Evolutionary conservation across 2,888 invertebrate species (phyloP).

Genomic region (Tenthredo distinguenda): DNA sequence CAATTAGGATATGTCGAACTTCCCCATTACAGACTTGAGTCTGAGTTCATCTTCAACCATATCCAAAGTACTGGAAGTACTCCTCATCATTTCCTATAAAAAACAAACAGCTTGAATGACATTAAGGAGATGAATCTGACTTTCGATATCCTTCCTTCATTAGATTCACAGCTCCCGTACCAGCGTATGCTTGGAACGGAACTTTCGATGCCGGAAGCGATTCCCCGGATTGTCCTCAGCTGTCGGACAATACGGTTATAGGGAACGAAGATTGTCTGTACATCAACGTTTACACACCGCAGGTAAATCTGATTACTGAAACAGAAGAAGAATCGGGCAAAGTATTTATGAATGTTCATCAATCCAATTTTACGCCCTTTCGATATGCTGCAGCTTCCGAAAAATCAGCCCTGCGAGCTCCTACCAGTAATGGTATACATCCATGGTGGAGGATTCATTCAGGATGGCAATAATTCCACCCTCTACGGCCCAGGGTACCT

Average conservation of each 20-base stretch:
- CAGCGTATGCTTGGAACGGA: neutral
- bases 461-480: conserved; percentile 78
- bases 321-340: neutral
- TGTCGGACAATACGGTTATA: neutral
- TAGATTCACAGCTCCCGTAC: conserved; percentile 24
- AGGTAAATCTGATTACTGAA: neutral
- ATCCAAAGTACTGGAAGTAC: neutral
- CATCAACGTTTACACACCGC: conserved; percentile 26
- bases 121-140: neutral
- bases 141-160: neutral
- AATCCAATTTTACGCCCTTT: neutral
- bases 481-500: conserved; percentile 78
- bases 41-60: too few species aligned
- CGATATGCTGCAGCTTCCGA: neutral
- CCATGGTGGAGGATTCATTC: conserved; percentile 79
- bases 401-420: neutral
- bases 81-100: neutral
- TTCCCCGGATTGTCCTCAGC: neutral
- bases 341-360: neutral
- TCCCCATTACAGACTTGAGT: neutral
- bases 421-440: conserved; percentile 78
- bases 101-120: neutral
- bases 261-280: conserved; percentile 25
- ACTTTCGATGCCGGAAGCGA: neutral
- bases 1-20: neutral